phyloP scores from a whole-genome alignment of 2,888 invertebrate genomes.

The Andrena haemorrhoa region DNA sequence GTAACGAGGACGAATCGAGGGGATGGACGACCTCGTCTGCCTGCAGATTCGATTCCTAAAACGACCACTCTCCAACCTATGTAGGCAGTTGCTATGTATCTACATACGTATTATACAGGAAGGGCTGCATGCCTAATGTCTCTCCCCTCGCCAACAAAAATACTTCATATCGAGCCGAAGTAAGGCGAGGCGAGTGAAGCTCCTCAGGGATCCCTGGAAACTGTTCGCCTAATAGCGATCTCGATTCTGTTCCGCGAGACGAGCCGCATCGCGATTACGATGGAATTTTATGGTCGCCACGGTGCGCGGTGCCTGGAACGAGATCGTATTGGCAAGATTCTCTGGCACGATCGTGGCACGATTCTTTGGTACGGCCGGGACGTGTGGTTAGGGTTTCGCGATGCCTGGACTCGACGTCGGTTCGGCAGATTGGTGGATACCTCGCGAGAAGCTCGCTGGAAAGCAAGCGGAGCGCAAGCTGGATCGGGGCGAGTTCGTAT shows the following conservation, averaged over 20 bases:
- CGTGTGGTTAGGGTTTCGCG: not conserved
- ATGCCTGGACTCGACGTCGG: not conserved
- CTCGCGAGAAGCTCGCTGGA: conserved; percentile 1
- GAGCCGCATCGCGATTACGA: not conserved
- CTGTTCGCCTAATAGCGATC: not conserved
- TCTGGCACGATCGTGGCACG: not conserved
- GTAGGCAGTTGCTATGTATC: no score
- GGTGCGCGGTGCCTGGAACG: not conserved
- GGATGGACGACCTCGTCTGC: conserved; percentile 8
- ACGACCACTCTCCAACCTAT: conserved; percentile 5
- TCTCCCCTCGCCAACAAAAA: not conserved
- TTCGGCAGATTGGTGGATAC: not conserved
- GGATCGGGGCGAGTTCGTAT: conserved; percentile 42
- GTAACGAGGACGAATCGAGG: conserved; percentile 34
- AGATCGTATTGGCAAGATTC: not conserved
- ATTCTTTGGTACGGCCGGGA: not conserved
- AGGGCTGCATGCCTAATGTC: not conserved
- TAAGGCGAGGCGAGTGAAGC: not conserved
- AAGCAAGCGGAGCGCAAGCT: conserved; percentile 11
- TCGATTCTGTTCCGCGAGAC: not conserved
- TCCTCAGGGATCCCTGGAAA: not conserved
- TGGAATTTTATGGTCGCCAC: not conserved
- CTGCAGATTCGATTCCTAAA: conserved; percentile 50
- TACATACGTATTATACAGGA: not conserved
- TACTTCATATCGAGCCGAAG: not conserved